A percentile compares a stretch with the other conserved stretches of the same genome.
Evolutionary conservation across 2,888 invertebrate species (phyloP).

Genomic region (Cheilosia variabilis): DNA sequence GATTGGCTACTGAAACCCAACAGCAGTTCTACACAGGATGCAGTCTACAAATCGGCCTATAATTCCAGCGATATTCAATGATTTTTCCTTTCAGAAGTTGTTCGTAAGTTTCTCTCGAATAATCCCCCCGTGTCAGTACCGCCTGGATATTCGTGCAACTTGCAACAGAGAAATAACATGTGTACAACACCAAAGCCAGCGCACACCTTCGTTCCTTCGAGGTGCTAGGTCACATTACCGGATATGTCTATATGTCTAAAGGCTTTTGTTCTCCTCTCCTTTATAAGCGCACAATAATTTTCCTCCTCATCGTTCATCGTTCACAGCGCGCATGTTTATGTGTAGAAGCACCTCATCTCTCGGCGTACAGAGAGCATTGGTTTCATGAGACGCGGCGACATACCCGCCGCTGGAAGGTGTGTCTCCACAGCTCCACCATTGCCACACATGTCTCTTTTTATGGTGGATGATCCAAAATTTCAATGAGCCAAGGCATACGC

Average conservation of each 20-base stretch:
- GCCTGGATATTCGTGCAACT: background rate
- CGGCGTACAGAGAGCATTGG: slow-evolving; percentile 45
- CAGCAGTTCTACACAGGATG: too few species aligned
- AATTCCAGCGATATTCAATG: too few species aligned
- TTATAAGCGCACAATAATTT: slow-evolving; percentile 22
- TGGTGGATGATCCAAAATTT: slow-evolving; percentile 66
- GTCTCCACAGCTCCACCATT: slow-evolving; percentile 25
- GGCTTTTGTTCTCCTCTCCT: slow-evolving; percentile 68
- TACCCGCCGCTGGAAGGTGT: slow-evolving; percentile 62
- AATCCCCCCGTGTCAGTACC: background rate
- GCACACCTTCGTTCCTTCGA: slow-evolving; percentile 68
- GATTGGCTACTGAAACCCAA: too few species aligned
- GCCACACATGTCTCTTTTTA: slow-evolving; percentile 52
- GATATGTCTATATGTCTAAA: slow-evolving; percentile 74
- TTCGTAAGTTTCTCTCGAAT: background rate
- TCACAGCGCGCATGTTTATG: slow-evolving; percentile 32
- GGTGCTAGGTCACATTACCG: slow-evolving; percentile 75
- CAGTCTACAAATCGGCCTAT: too few species aligned
- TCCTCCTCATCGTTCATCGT: slow-evolving; percentile 27
- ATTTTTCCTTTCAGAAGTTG: background rate
- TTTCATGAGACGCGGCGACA: slow-evolving; percentile 40
- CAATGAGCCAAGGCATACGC: slow-evolving; percentile 63
- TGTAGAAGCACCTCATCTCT: slow-evolving; percentile 54
- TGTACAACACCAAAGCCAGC: background rate
- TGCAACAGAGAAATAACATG: background rate